Base-by-base conservation (phyloP, 2,113 vertebrate genomes). In the Charadrius vociferus region DNA sequence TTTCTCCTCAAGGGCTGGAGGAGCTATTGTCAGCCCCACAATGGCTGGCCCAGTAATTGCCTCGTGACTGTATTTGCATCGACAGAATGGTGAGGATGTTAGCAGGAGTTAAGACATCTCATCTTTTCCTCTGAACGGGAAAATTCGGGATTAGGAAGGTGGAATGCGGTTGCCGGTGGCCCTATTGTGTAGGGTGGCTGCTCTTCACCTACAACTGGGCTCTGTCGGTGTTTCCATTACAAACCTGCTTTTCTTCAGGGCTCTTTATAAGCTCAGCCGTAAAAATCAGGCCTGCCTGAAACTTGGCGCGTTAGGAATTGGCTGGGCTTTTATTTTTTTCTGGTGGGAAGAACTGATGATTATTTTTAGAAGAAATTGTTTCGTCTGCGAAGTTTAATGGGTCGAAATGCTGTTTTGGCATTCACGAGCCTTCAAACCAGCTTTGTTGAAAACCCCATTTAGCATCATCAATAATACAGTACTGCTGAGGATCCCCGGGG, bases 331-430 rank as follows among this genome's bases (percentile, higher is more conserved):
- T 90, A 22, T 93, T 97, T 97, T 85, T 87, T 81, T 67, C 88
- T 96, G 77, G 92, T 95, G 92, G 75, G 86, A 93, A 95, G 92
- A 71, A 36, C 63, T n/a, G 80, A 62, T 86, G 80, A 79, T 94
- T 96, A 97, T 97, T 95, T 98, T 95, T 94, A 96, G 94, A 88
- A 94, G 92, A 84, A 94, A 70, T 56, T 81, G 79, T 87, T 90
- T 93, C 24, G 15, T 92, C 86, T 96, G 65, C 59, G 65, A 75
- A 61, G 83, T 95, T 91, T 90, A 93, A 89, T 91, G 91, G 86
- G 49, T 95, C 92, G 92, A 95, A 90, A 97, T 96, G 95, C 82
- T 93, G 66, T 86, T 95, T 81, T 96, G 95, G 84, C 94, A 94
- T 62, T 95, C 75, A 32, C 11, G 3, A 47, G 94, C 67, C 83